Evolutionary conservation across 2,888 invertebrate genomes (phyloP), one percentile per base, ranked within the genome.

Genomic region (Patella ulyssiponensis): DNA sequence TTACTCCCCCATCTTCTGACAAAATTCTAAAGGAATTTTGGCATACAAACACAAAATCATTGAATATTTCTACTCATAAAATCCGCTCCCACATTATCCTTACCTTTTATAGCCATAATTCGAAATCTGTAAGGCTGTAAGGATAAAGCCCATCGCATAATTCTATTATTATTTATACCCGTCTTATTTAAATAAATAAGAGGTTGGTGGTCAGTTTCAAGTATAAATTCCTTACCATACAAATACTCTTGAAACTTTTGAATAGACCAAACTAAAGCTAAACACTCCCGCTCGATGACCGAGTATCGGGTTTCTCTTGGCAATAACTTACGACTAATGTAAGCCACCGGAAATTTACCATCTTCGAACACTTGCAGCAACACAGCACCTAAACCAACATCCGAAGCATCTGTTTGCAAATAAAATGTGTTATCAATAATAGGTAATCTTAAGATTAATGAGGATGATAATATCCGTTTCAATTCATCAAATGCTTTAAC

Each of bases 341-440:
- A 87, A 17, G 79, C 80, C 0, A 86, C 81, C 2, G 83, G 85
- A 4, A 72, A 77, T 27, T 78, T 77, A 0, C 51, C 53, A 15
- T 78, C 79, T 14, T 77, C 77, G 15, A 64, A 52, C 14, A 64
- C 72, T 53, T 81, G 87, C 72, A 80, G 54, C 5, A 86, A 81
- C 1, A 79, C 86, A 1, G 84, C 85, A 2, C 85, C 85, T 12
- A 85, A 71, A 3, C 84, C 86, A 14, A 75, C 75, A 4, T 69
- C 72, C 12, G 81, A 81, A 4, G 84, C 86, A 72, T 87, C 85
- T 15, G 79, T 78, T 64, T 78, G 72, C 9, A 87, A 73, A 15
- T 80, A 71, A 33, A 80, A 81, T 3, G 77, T 76, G n/a, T 78
- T 58, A 15, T 23, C 7, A 44, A 79, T 76, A 64, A 83, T 77